These are phyloP conservation scores for Lepisosteus osseus DNA, from an alignment of 2,113 vertebrate species.

Conservation along the genomic window DNA sequence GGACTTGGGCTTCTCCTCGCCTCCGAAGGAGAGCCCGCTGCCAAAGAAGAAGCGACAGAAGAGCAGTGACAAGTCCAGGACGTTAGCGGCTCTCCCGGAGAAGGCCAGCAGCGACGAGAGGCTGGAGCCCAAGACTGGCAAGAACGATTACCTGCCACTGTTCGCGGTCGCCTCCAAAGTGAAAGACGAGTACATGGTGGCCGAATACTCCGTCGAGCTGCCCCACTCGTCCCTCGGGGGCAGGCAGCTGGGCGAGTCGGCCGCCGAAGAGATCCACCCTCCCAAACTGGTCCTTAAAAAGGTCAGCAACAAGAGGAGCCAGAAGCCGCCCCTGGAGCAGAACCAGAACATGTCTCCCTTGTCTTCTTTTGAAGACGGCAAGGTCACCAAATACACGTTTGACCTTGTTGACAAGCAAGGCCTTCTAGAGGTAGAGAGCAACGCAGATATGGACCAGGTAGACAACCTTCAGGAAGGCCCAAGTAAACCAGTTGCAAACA, in stretches of 20 bases:
- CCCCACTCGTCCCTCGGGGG: conserved; percentile 73
- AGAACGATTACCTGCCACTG: conserved; percentile 83
- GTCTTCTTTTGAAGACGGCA: conserved; percentile 85
- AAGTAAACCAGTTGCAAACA: conserved; percentile 84
- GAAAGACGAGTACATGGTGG: conserved; percentile 92
- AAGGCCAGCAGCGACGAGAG: conserved; percentile 70
- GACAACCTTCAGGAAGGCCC: conserved; percentile 85
- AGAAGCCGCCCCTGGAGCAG: conserved; percentile 78
- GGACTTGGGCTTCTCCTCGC: conserved; percentile 66
- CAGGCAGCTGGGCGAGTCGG: conserved; percentile 71
- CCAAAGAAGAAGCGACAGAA: conserved; percentile 95
- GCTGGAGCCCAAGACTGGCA: conserved; percentile 76
- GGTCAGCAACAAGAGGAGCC: conserved; percentile 80
- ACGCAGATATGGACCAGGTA: conserved; percentile 81
- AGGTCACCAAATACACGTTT: conserved; percentile 89
- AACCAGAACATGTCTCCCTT: conserved; percentile 80
- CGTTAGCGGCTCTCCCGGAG: conserved; percentile 45
- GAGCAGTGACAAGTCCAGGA: conserved; percentile 72
- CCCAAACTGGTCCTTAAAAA: conserved; percentile 93
- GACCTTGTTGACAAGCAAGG: conserved; percentile 93
- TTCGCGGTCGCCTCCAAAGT: conserved; percentile 87
- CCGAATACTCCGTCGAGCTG: conserved; percentile 87
- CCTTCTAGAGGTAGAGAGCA: conserved; percentile 82
- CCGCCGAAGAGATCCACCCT: conserved; percentile 78
- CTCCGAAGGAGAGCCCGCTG: conserved; percentile 83